A percentile compares a stretch with the other conserved stretches of the same genome.
phyloP scores from a whole-genome alignment of 2,113 vertebrate species.

The Dolichallabes microphthalmus region DNA sequence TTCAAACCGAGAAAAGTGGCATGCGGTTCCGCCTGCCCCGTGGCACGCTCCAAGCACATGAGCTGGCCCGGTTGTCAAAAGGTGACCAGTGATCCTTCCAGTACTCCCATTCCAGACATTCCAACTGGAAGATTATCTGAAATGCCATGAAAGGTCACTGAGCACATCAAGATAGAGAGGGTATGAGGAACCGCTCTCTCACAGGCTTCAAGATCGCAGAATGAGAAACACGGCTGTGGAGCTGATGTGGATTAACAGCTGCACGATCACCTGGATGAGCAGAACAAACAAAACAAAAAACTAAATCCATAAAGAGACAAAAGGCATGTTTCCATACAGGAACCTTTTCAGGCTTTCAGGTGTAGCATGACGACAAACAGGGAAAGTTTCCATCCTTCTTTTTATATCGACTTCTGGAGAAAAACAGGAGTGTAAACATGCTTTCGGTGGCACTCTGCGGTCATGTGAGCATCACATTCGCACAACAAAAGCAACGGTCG shows the following conservation, averaged over 20 bases:
- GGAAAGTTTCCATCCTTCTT: neutral
- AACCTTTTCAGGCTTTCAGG: neutral
- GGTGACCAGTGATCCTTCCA: neutral
- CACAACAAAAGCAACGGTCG: neutral
- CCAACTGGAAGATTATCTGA: neutral
- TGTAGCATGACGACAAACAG: neutral
- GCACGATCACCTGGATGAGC: conserved; percentile 21
- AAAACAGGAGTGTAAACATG: neutral
- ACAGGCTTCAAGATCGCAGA: neutral
- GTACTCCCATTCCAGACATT: neutral
- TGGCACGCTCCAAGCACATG: neutral
- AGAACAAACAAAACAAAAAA: neutral
- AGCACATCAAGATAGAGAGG: neutral
- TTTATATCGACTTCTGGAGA: neutral
- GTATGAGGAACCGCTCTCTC: neutral
- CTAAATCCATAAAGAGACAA: conserved; percentile 6
- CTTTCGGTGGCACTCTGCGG: neutral
- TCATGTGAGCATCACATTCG: neutral
- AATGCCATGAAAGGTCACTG: neutral
- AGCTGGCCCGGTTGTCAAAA: neutral
- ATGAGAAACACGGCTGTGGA: neutral
- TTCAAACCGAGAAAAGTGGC: neutral
- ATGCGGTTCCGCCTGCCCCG: neutral
- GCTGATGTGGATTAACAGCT: neutral
- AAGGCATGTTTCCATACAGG: neutral